Evolutionary conservation across 2,113 vertebrate species (phyloP).

Genomic region (Eudyptes chrysolophus): DNA sequence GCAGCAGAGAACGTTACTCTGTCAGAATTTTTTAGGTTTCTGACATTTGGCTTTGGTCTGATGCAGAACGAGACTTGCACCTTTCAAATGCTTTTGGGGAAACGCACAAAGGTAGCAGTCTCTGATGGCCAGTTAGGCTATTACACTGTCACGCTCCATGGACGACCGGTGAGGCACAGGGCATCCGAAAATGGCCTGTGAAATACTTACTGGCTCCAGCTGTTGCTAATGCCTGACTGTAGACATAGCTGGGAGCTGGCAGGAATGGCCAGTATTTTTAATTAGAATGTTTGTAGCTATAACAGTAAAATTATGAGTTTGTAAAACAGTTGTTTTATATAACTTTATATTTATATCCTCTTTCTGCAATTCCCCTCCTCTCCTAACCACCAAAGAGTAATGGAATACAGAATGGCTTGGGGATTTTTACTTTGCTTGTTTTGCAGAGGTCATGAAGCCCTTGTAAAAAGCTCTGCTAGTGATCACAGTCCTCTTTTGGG

Average conservation of each 20-base stretch:
- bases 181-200: not conserved
- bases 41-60: not conserved
- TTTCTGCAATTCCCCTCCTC: not conserved
- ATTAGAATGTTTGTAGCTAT: not conserved
- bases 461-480: not conserved
- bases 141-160: no score
- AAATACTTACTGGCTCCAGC: not conserved
- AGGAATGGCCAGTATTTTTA: not conserved
- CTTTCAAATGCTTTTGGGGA: not conserved
- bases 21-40: not conserved
- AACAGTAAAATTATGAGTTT: constrained; percentile 9
- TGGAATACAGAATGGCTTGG: not conserved
- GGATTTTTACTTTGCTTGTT: not conserved
- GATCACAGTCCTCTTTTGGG: not conserved
- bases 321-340: constrained; percentile 10
- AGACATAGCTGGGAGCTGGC: not conserved
- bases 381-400: not conserved
- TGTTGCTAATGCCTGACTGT: not conserved
- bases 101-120: not conserved
- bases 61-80: not conserved
- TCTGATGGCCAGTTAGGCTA: not conserved
- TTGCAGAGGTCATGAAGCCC: not conserved
- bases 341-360: not conserved
- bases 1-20: not conserved
- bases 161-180: not conserved